Evolutionary conservation across 1,140 invertebrate genomes (phyloP).

Genomic region (Caerostris extrusa): DNA sequence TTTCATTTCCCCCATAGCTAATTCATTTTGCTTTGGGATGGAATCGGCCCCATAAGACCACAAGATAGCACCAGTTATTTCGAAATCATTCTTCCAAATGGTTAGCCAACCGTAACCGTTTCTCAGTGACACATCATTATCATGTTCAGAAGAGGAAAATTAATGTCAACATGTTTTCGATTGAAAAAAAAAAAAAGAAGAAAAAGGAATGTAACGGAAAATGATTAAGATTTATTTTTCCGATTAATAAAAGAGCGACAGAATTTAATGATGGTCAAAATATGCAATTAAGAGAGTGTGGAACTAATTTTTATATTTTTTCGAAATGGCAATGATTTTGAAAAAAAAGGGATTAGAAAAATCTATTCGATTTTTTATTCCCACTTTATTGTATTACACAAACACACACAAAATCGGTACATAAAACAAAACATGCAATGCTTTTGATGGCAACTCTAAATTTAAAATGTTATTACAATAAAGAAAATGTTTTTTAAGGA

Average conservation of each 20-base stretch:
- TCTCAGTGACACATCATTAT: background rate
- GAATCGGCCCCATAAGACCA: background rate
- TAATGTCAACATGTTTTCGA: conserved; percentile 6
- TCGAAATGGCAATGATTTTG: background rate
- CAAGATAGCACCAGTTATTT: background rate
- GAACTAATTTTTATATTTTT: background rate
- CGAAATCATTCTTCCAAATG: conserved; percentile 19
- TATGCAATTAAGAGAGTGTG: background rate
- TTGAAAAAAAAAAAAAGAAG: background rate
- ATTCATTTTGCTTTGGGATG: background rate
- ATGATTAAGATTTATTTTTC: background rate
- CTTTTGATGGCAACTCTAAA: no score
- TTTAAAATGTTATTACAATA: no score
- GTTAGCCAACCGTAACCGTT: conserved; percentile 30
- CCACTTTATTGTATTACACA: no score
- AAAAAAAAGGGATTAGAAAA: no score
- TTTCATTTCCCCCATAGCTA: background rate
- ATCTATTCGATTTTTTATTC: no score
- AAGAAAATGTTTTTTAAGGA: no score
- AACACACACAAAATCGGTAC: no score
- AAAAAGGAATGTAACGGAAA: background rate
- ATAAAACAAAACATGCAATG: no score
- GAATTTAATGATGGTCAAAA: background rate
- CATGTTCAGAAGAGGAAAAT: background rate
- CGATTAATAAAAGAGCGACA: background rate